These are phyloP conservation scores for Huso huso DNA, from an alignment of 2,797 vertebrate species.

Conservation along the genomic window DNA sequence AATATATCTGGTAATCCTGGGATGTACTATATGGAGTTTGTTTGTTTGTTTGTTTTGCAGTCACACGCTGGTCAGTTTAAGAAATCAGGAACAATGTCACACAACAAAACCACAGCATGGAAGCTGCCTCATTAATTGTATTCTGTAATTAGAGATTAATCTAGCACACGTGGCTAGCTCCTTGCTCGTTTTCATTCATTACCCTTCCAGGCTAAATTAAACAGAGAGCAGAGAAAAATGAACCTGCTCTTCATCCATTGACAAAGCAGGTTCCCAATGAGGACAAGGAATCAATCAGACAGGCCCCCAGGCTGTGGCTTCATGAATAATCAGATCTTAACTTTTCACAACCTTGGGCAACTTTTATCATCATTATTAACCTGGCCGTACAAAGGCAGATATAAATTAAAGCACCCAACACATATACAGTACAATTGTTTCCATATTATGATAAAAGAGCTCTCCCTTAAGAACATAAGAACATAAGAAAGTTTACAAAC, in stretches of 20 bases:
- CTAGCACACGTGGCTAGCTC: slow-evolving; percentile 38
- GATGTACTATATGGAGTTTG: background rate
- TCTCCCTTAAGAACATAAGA: too few species aligned
- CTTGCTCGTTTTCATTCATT: slow-evolving; percentile 33
- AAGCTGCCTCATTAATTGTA: slow-evolving; percentile 21
- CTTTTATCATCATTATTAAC: slow-evolving; percentile 17
- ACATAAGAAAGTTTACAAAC: too few species aligned
- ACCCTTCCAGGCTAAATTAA: slow-evolving; percentile 28
- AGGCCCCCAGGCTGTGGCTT: slow-evolving; percentile 11
- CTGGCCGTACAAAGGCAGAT: too few species aligned
- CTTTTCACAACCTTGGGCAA: slow-evolving; percentile 37
- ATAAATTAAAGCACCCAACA: too few species aligned
- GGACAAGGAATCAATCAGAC: slow-evolving; percentile 25
- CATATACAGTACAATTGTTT: too few species aligned
- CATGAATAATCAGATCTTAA: slow-evolving; percentile 27
- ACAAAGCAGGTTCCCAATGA: slow-evolving; percentile 15
- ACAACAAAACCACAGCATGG: background rate
- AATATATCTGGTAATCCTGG: too few species aligned
- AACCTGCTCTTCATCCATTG: slow-evolving; percentile 1
- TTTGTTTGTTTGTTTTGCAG: background rate
- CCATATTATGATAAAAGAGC: too few species aligned
- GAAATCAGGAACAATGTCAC: background rate
- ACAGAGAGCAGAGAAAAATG: slow-evolving; percentile 27
- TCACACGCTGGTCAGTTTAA: background rate
- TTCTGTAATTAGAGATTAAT: slow-evolving; percentile 42